Conservation (phyloP, 2,888 invertebrate genomes). For the Mechanitis messenoides region DNA sequence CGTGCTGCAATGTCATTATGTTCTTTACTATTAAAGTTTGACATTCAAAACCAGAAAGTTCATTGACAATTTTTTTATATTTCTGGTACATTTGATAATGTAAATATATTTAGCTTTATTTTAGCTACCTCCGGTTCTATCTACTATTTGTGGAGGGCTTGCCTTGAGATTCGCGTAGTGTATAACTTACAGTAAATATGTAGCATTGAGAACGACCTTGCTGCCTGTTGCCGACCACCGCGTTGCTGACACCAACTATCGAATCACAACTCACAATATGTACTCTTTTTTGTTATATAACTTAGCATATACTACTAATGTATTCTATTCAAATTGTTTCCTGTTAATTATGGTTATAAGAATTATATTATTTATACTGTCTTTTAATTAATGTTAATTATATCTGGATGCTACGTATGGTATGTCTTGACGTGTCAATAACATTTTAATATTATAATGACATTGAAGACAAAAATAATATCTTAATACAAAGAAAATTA, state of each 20-base stretch:
- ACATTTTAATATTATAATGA: not conserved
- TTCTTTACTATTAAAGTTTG: not conserved
- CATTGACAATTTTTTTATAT: slow-evolving; percentile 13
- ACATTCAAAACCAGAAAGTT: slow-evolving; percentile 8
- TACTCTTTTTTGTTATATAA: slow-evolving; percentile 14
- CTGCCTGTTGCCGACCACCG: slow-evolving; percentile 48
- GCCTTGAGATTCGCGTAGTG: slow-evolving; percentile 12
- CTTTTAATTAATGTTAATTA: not conserved
- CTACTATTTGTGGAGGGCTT: not conserved
- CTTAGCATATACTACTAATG: slow-evolving; percentile 10
- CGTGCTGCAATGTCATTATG: slow-evolving; percentile 8
- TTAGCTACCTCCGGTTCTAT: slow-evolving; percentile 1
- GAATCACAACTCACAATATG: slow-evolving; percentile 18
- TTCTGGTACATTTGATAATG: not conserved
- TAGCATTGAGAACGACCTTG: slow-evolving; percentile 69
- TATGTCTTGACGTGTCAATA: slow-evolving; percentile 1
- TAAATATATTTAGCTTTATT: not conserved
- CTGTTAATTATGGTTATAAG: slow-evolving; percentile 13
- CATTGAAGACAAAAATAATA: slow-evolving; percentile 2
- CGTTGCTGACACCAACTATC: slow-evolving; percentile 24
- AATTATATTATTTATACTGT: slow-evolving; percentile 4
- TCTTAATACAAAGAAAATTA: slow-evolving; percentile 1
- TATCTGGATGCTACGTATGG: not conserved
- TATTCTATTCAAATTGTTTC: slow-evolving; percentile 23
- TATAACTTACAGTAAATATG: slow-evolving; percentile 30